A percentile compares a stretch with the other conserved stretches of the same genome.
phyloP scores from a whole-genome alignment of 2,888 invertebrate genomes.

The Apodemia zela region DNA sequence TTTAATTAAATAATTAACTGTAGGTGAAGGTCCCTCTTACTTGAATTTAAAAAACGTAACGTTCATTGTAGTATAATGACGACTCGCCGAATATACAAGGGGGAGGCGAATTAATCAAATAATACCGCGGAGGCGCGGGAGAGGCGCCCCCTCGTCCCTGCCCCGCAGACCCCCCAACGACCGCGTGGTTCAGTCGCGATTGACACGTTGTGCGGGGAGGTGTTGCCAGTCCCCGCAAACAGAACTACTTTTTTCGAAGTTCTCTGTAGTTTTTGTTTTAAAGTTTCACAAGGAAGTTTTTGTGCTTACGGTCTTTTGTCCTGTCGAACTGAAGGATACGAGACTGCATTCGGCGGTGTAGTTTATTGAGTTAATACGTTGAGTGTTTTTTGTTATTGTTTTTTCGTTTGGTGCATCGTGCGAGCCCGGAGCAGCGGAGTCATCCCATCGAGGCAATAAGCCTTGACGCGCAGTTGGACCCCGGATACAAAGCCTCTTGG shows the following conservation, averaged over 20 bases:
- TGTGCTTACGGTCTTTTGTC: slow-evolving; percentile 64
- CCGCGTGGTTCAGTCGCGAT: slow-evolving; percentile 78
- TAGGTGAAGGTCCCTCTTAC: slow-evolving; percentile 73
- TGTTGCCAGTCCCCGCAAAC: slow-evolving; percentile 65
- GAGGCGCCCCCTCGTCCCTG: slow-evolving; percentile 39
- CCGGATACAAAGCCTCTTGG: slow-evolving; percentile 76
- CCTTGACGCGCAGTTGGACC: slow-evolving; percentile 68
- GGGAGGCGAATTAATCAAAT: slow-evolving; percentile 81
- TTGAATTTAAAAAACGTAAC: slow-evolving; percentile 78
- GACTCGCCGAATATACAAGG: slow-evolving; percentile 77
- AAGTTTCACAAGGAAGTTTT: slow-evolving; percentile 71
- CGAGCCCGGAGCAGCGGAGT: slow-evolving; percentile 58
- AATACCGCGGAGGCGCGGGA: slow-evolving; percentile 70
- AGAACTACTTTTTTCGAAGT: slow-evolving; percentile 78
- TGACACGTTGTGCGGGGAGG: slow-evolving; percentile 71
- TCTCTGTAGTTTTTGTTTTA: slow-evolving; percentile 72
- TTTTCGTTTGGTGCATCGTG: slow-evolving; percentile 80
- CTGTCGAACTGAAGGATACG: slow-evolving; percentile 58
- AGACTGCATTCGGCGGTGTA: slow-evolving; percentile 63
- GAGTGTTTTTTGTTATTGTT: slow-evolving; percentile 78
- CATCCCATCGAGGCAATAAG: slow-evolving; percentile 63
- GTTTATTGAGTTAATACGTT: slow-evolving; percentile 70
- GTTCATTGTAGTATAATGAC: slow-evolving; percentile 68
- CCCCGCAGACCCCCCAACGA: slow-evolving; percentile 47
- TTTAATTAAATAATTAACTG: slow-evolving; percentile 74